Base-by-base conservation (phyloP, 2,888 invertebrate species). In the Aporophyla nigra region DNA sequence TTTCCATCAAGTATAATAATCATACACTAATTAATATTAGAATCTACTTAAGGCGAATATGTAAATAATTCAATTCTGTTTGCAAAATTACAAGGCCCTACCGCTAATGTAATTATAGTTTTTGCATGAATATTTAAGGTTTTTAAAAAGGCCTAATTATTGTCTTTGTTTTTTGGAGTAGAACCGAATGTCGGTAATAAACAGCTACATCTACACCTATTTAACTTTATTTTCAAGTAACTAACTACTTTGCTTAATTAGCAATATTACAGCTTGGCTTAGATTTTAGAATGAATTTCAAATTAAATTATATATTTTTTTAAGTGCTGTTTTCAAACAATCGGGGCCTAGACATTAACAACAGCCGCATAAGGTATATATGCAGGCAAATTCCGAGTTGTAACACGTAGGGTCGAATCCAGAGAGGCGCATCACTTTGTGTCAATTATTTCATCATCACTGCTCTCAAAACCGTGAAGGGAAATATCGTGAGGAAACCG, bases 91-190 rank as follows among this genome's bases (percentile, higher is more conserved):
- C 49, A 76, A 66, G 27, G 67, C 46, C 16, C 51, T 58, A 46
- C 16, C 21, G 5, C 16, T 76, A 14, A 19, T 16, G 53, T 54
- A 46, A 24, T 16, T 5, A 69, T 58, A 33, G 9, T 49, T 68
- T 77, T 51, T 58, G 27, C 19, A 24, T 59, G 5, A 59, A 24
- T 76, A 49, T 6, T 76, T 54, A 49, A 75, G n/a, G 40, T 51
- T n/a, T 33, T 24, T 21, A n/a, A n/a, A 33, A 40, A 24, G 9
- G 40, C 14, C 12, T 14, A 58, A 58, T 27, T 68, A 21, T 58
- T 27, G n/a, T 3, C 53, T n/a, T 70, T 71, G 14, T 62, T 61
- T 43, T 21, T 24, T 78, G 7, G 53, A 61, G 61, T 27, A 16
- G 40, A 78, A 78, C 21, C 6, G 14, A 49, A 54, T 61, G n/a